These are phyloP conservation scores for Drosophila trichaetosa DNA, from an alignment of 2,888 invertebrate species.

Conservation along the genomic window DNA sequence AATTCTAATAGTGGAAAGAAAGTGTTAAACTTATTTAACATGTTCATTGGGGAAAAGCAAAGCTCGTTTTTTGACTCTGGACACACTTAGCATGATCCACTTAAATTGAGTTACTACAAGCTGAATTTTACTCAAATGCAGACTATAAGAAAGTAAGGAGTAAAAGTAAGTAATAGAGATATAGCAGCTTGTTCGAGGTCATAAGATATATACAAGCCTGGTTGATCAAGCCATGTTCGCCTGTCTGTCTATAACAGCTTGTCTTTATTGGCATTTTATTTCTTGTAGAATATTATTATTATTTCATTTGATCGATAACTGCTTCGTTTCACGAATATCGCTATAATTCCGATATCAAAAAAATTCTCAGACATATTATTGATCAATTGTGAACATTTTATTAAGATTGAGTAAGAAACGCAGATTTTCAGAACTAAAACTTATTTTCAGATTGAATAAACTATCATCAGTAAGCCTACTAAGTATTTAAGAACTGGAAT, in stretches of 20 bases:
- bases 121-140: neutral
- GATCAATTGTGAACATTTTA: neutral
- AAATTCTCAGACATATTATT: neutral
- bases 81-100: neutral
- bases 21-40: neutral
- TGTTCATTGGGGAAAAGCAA: neutral
- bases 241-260: neutral
- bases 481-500: neutral
- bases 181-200: too few relatives aligned
- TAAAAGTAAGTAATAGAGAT: neutral
- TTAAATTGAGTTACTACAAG: neutral
- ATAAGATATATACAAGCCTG: neutral
- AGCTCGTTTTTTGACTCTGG: neutral
- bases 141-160: neutral
- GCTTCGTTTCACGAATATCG: too few relatives aligned
- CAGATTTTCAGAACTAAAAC: neutral
- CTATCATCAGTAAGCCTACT: neutral
- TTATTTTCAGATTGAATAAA: neutral
- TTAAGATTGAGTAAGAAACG: neutral
- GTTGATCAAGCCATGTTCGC: neutral
- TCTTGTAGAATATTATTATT: too few relatives aligned
- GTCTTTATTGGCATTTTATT: neutral
- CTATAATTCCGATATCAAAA: neutral
- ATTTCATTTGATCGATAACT: neutral
- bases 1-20: neutral